Conservation (phyloP, 1,140 invertebrate genomes). For the Pteromalus puparum region DNA sequence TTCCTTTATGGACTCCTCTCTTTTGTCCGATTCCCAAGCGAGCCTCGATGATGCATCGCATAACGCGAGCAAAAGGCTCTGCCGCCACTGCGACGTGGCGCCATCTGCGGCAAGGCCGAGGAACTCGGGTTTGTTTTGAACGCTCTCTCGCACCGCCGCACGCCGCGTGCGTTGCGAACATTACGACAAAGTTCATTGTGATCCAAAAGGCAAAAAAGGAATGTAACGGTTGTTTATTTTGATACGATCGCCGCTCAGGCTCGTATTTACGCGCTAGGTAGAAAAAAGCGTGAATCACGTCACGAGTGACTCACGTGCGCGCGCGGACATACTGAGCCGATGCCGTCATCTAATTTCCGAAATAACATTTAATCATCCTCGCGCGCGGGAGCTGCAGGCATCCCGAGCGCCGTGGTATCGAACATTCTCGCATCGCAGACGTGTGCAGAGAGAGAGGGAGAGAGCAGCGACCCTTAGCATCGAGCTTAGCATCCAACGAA, state of each 20-base stretch:
- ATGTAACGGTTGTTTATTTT: background rate
- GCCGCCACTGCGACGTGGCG: background rate
- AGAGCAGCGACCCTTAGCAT: background rate
- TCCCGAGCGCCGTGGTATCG: background rate
- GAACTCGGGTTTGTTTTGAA: conserved; percentile 26
- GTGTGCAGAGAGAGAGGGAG: too few species aligned
- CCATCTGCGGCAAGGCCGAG: background rate
- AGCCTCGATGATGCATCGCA: too few species aligned
- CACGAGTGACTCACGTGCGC: background rate
- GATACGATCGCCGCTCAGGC: background rate
- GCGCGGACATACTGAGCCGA: background rate
- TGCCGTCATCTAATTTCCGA: background rate
- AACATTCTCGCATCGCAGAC: background rate
- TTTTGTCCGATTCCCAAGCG: too few species aligned
- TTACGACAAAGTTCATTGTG: background rate
- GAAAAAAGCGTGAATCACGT: background rate
- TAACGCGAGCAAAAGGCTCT: too few species aligned
- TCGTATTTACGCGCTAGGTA: background rate
- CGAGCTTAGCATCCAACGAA: background rate
- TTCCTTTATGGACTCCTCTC: too few species aligned
- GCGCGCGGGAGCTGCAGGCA: background rate
- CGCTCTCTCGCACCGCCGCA: too few species aligned
- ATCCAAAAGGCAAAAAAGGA: background rate
- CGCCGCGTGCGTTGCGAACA: background rate
- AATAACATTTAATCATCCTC: background rate